Conservation (phyloP, 1,140 invertebrate genomes). For the Cotesia chilonis region DNA sequence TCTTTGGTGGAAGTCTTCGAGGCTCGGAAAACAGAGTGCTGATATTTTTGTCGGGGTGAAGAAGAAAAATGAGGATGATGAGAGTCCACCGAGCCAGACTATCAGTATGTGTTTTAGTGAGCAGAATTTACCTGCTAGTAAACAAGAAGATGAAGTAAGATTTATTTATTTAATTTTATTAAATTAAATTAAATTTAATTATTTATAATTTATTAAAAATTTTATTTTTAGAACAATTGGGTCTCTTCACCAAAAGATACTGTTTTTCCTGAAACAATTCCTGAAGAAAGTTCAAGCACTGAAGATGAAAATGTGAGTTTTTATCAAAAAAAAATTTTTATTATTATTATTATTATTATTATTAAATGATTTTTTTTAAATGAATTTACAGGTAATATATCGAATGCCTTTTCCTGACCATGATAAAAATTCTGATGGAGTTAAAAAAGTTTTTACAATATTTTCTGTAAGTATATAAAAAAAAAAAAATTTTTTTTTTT, state of each 20-base stretch:
- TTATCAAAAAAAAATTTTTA: conserved; percentile 17
- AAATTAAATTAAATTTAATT: conserved; percentile 25
- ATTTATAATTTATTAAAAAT: conserved; percentile 34
- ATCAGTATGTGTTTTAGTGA: conserved; percentile 68
- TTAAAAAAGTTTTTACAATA: conserved; percentile 68
- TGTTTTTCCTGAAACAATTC: conserved; percentile 89
- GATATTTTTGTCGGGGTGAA: conserved; percentile 79
- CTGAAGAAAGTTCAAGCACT: conserved; percentile 89
- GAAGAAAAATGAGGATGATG: conserved; percentile 54
- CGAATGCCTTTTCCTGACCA: conserved; percentile 76
- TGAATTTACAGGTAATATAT: conserved; percentile 74
- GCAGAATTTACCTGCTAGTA: conserved; percentile 52
- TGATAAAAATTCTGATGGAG: conserved; percentile 64
- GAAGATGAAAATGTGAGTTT: conserved; percentile 88
- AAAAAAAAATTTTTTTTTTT: no score
- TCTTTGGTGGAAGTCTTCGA: conserved; percentile 70
- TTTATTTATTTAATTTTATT: conserved; percentile 22
- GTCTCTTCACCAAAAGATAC: conserved; percentile 86
- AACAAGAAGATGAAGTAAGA: conserved; percentile 59
- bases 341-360: conserved; percentile 1
- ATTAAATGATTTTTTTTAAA: conserved; percentile 28
- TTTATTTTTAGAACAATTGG: conserved; percentile 69
- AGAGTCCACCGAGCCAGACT: conserved; percentile 73
- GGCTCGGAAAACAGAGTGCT: conserved; percentile 64
- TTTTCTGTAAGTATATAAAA: conserved; percentile 68